Conservation (phyloP, 2,113 vertebrate genomes). For the Tympanuchus pallidicinctus region DNA sequence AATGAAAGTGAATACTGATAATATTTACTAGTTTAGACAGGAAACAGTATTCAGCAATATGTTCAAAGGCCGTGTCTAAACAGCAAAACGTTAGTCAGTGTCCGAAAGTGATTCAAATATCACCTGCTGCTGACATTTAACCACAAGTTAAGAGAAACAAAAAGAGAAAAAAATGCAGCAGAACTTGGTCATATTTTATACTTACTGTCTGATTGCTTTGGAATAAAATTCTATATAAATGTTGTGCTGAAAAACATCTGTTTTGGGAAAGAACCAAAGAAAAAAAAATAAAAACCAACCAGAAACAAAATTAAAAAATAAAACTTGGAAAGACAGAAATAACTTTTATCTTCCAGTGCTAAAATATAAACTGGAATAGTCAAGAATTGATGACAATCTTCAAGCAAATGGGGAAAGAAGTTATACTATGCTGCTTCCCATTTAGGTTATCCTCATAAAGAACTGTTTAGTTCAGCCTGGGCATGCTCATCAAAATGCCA, state of each 20-base stretch:
- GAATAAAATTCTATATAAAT: neutral
- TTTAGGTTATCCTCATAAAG: neutral
- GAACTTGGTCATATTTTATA: neutral
- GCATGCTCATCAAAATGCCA: neutral
- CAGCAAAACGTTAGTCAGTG: neutral
- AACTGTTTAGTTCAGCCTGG: neutral
- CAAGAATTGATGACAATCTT: neutral
- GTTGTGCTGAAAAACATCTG: neutral
- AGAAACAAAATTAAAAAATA: neutral
- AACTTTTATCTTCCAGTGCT: neutral
- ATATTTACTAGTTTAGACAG: neutral
- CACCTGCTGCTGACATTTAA: neutral
- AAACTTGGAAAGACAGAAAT: neutral
- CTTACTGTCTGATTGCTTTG: neutral
- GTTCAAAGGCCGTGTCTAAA: neutral
- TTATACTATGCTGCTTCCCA: rapidly evolving
- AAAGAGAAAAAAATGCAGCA: neutral
- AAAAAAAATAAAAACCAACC: no score
- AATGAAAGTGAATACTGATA: neutral
- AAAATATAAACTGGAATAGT: neutral
- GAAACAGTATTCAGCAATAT: neutral
- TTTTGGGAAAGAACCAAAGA: rapidly evolving
- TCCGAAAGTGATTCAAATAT: neutral
- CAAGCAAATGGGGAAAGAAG: neutral
- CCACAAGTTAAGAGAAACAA: neutral